These are phyloP conservation scores for Tinea semifulvella DNA, from an alignment of 2,888 invertebrate genomes.

Conservation along the genomic window DNA sequence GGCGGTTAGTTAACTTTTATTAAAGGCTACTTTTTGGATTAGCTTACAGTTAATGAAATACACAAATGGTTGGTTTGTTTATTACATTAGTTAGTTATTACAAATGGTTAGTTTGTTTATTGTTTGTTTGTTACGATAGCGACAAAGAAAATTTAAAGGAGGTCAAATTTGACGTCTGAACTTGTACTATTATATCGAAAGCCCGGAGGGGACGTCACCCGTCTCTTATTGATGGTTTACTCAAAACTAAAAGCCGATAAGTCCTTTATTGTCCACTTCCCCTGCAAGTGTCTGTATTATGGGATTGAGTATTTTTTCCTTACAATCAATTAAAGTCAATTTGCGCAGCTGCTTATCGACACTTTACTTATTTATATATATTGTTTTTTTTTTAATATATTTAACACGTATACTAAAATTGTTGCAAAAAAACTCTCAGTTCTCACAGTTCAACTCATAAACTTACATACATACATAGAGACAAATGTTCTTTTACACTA, in stretches of 20 bases:
- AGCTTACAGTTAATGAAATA: too few species aligned
- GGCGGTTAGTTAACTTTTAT: too few species aligned
- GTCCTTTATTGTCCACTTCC: constrained; percentile 20
- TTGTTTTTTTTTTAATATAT: too few species aligned
- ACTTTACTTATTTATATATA: too few species aligned
- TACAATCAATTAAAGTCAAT: constrained; percentile 6
- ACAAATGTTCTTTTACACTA: too few species aligned
- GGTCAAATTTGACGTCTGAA: not conserved
- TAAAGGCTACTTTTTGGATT: too few species aligned
- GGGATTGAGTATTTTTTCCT: not conserved
- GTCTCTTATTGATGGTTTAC: constrained; percentile 30
- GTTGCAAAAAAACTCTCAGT: too few species aligned
- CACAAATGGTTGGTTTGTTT: too few species aligned
- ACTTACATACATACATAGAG: too few species aligned
- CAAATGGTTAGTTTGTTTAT: not conserved
- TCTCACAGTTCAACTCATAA: too few species aligned
- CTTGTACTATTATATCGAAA: not conserved
- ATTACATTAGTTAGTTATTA: not conserved
- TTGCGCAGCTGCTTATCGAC: constrained; percentile 2
- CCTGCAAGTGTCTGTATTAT: not conserved
- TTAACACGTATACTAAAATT: too few species aligned
- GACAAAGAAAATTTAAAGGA: too few species aligned
- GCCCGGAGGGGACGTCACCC: constrained; percentile 13
- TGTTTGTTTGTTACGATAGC: not conserved
- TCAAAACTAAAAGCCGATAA: constrained; percentile 31